Conservation (phyloP, 2,797 vertebrate species). For the Emydoidea blandingii region DNA sequence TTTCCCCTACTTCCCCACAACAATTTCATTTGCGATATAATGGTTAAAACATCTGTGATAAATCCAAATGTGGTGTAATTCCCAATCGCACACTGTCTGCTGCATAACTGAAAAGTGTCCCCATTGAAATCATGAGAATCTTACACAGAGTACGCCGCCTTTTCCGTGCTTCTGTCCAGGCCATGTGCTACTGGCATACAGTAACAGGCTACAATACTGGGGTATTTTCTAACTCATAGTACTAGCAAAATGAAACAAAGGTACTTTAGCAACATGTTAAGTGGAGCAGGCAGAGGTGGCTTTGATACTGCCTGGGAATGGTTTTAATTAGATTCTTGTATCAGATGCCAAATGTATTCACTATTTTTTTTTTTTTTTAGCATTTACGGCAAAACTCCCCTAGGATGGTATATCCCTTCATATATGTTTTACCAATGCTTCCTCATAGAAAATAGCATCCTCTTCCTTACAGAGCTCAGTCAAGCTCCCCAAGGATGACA, state of each 20-base stretch:
- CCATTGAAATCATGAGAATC: not conserved
- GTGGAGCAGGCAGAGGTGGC: not conserved
- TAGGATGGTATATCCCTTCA: not conserved
- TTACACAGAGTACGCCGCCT: not conserved
- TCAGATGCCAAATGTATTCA: not conserved
- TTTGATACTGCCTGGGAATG: not conserved
- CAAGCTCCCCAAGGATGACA: slow-evolving; percentile 30
- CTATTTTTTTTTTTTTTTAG: not conserved
- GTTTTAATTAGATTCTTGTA: not conserved
- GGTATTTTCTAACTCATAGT: not conserved
- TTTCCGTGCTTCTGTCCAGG: slow-evolving; percentile 3
- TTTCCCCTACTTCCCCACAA: slow-evolving; percentile 1
- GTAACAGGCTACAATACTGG: not conserved
- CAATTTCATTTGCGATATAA: slow-evolving; percentile 23
- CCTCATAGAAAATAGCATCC: slow-evolving; percentile 16
- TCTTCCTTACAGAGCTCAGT: slow-evolving; percentile 15
- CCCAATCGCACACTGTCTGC: not conserved
- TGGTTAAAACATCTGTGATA: slow-evolving; percentile 52
- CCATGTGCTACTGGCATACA: not conserved
- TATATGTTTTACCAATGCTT: slow-evolving; percentile 8
- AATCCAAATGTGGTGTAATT: not conserved
- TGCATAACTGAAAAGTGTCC: not conserved
- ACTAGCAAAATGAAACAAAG: not conserved
- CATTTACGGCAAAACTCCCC: not conserved
- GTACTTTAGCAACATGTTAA: fast-evolving